These are phyloP conservation scores for Sinodicranocentrus sp. DNA, from an alignment of 2,888 invertebrate species.

Conservation along the genomic window DNA sequence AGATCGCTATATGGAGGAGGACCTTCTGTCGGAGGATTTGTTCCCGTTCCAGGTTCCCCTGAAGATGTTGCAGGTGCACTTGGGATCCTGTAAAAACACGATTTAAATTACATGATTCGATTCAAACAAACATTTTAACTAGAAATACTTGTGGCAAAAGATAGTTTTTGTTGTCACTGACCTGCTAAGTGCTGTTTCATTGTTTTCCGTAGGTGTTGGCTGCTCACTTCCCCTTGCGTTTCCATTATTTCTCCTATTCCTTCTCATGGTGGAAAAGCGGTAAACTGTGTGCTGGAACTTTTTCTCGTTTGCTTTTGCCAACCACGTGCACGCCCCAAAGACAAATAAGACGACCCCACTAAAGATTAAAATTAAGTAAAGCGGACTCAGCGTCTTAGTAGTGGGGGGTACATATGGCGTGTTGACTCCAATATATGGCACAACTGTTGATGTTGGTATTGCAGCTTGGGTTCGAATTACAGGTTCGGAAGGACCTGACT, in stretches of 20 bases:
- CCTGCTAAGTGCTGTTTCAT: slow-evolving; percentile 57
- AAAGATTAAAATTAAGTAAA: slow-evolving; percentile 68
- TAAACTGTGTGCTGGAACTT: slow-evolving; percentile 73
- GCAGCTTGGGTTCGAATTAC: slow-evolving; percentile 14
- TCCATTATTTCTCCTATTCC: slow-evolving; percentile 34
- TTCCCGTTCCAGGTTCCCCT: slow-evolving; percentile 24
- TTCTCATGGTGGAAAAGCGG: slow-evolving; percentile 68
- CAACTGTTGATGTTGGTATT: slow-evolving; percentile 52
- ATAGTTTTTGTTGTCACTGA: background rate
- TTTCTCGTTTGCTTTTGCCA: slow-evolving; percentile 71
- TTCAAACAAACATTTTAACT: background rate
- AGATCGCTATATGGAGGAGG: slow-evolving; percentile 68
- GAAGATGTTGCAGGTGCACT: slow-evolving; percentile 58
- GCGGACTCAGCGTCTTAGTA: slow-evolving; percentile 64
- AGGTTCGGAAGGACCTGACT: slow-evolving; percentile 34
- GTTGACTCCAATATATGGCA: slow-evolving; percentile 69
- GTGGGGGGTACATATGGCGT: slow-evolving; percentile 68
- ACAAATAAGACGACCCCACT: slow-evolving; percentile 65
- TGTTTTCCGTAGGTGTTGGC: slow-evolving; percentile 18
- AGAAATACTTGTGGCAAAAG: background rate
- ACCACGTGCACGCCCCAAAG: slow-evolving; percentile 71
- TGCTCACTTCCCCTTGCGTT: slow-evolving; percentile 13
- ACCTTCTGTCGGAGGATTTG: slow-evolving; percentile 27
- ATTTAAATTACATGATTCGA: background rate
- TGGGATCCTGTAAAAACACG: slow-evolving; percentile 37